phyloP scores from a whole-genome alignment of 37 sponge, comb jelly and placozoan species.

The Spongilla lacustris region DNA sequence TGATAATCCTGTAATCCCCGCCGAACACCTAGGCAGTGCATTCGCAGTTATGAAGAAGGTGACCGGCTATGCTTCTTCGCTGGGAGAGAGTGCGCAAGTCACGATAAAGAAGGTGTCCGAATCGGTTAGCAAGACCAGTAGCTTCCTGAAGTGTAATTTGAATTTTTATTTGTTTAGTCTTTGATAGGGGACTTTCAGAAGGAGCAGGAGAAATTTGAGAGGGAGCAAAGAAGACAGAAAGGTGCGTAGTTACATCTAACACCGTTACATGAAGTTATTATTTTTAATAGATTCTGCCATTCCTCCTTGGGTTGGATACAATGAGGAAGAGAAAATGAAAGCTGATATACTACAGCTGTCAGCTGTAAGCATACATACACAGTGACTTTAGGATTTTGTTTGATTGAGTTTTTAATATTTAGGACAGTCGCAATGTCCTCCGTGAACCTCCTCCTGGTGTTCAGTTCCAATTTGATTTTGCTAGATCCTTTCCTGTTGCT shows the following conservation, averaged over 20 bases:
- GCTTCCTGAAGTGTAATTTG: neutral
- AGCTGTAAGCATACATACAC: constrained; percentile 43
- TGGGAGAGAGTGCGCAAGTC: constrained; percentile 49
- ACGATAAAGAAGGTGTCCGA: constrained; percentile 30
- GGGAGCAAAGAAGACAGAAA: constrained; percentile 54
- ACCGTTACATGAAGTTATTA: too few species aligned
- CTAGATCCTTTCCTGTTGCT: constrained; percentile 82
- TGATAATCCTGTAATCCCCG: too few species aligned
- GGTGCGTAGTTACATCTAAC: constrained; percentile 15
- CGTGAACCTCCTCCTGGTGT: constrained; percentile 94
- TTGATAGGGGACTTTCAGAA: constrained; percentile 78
- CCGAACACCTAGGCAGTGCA: neutral
- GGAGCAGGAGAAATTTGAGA: constrained; percentile 83
- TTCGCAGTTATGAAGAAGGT: constrained; percentile 21
- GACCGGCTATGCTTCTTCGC: constrained; percentile 47
- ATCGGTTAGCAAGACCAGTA: constrained; percentile 7
- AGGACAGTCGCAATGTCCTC: constrained; percentile 94
- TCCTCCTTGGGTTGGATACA: constrained; percentile 98
- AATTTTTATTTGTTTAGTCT: constrained; percentile 8
- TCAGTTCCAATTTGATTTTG: constrained; percentile 88
- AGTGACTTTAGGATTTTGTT: neutral
- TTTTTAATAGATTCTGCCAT: constrained; percentile 66
- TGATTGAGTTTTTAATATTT: neutral
- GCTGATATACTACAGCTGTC: constrained; percentile 94
- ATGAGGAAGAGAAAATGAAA: constrained; percentile 98